Conservation (phyloP, 2,113 vertebrate species). For the Pedetes capensis region DNA sequence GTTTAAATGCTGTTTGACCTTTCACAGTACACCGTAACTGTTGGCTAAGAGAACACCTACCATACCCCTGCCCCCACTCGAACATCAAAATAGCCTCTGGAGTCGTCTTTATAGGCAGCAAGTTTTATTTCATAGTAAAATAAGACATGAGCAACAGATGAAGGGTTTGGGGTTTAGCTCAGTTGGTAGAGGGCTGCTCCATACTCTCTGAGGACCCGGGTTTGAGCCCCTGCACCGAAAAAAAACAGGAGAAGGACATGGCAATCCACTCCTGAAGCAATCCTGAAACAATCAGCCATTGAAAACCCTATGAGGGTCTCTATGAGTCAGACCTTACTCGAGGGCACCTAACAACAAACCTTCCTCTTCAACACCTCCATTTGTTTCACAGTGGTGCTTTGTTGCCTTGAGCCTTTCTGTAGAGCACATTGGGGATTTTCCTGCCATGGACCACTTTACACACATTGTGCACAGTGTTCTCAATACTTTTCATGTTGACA, state of each 20-base stretch:
- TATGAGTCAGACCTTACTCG: too few relatives aligned
- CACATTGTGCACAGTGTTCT: background rate
- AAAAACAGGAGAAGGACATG: too few relatives aligned
- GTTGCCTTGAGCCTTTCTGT: background rate
- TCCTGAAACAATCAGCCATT: too few relatives aligned
- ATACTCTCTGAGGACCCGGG: too few relatives aligned
- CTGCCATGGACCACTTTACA: background rate
- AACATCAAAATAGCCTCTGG: background rate
- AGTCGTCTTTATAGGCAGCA: background rate
- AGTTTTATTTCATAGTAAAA: background rate
- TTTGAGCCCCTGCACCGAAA: too few relatives aligned
- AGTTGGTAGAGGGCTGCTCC: too few relatives aligned
- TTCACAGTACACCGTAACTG: background rate
- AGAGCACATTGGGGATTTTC: background rate
- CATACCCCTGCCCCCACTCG: background rate
- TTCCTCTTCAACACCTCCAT: fast-evolving
- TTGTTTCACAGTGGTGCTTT: background rate
- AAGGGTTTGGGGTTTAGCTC: too few relatives aligned
- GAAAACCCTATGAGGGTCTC: too few relatives aligned
- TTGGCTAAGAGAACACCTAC: background rate
- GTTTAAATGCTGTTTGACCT: background rate
- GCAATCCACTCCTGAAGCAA: too few relatives aligned
- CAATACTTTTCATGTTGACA: background rate
- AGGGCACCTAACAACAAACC: too few relatives aligned
- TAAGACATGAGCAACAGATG: background rate